phyloP scores from a whole-genome alignment of 2,888 invertebrate genomes.

The Minunthozetes semirufus region DNA sequence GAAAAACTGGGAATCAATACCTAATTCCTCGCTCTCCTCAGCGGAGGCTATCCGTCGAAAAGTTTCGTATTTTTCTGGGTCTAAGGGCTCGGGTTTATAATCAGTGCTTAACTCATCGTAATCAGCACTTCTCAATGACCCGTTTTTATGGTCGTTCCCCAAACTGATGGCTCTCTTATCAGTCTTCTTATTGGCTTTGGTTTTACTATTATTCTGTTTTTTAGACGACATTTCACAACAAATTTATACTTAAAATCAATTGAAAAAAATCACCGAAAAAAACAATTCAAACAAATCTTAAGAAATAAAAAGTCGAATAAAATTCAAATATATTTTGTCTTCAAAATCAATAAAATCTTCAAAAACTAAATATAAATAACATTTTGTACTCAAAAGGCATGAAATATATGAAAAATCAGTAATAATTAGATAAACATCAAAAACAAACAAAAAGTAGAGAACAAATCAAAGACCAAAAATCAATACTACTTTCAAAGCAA shows the following conservation, averaged over 20 bases:
- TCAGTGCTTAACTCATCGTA: constrained; percentile 32
- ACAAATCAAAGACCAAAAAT: too few species aligned
- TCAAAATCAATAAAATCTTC: neutral
- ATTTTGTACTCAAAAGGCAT: too few species aligned
- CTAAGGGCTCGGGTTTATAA: constrained; percentile 17
- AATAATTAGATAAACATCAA: too few species aligned
- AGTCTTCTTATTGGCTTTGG: constrained; percentile 2
- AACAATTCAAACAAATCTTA: neutral
- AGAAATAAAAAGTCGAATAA: neutral
- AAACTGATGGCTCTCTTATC: constrained; percentile 10
- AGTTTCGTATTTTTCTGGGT: constrained; percentile 39
- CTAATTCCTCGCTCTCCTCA: constrained; percentile 41
- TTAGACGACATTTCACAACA: constrained; percentile 9
- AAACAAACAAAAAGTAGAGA: too few species aligned
- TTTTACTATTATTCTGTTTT: constrained; percentile 10
- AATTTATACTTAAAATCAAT: neutral
- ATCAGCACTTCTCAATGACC: constrained; percentile 10
- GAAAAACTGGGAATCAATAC: constrained; percentile 35
- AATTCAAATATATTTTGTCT: neutral
- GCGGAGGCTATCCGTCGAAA: constrained; percentile 41
- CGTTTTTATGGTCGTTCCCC: constrained; percentile 14
- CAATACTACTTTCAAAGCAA: too few species aligned
- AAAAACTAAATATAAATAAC: too few species aligned
- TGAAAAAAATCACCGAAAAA: neutral
- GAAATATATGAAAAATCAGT: too few species aligned